Conservation (phyloP, 2,888 invertebrate genomes). For the Prostheceraeus crozeri region DNA sequence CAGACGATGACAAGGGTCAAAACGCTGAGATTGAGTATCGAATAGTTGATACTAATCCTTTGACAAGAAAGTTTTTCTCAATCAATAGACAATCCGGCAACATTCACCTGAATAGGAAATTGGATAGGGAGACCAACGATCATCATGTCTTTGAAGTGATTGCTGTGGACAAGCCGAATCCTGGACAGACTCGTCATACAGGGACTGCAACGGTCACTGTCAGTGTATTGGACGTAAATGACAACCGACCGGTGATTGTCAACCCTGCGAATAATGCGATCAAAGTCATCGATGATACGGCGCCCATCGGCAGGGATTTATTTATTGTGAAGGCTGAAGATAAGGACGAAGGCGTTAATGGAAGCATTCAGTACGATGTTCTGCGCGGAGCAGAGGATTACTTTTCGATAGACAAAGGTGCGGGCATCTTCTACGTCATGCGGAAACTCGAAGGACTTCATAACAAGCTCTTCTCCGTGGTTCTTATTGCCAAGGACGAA, state of each 20-base stretch:
- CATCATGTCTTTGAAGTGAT: constrained; percentile 20
- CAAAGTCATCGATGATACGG: constrained; percentile 18
- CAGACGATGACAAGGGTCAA: constrained; percentile 24
- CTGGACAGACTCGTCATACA: constrained; percentile 13
- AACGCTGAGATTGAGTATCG: constrained; percentile 24
- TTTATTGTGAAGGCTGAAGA: constrained; percentile 27
- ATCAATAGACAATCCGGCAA: constrained; percentile 12
- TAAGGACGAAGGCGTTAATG: constrained; percentile 33
- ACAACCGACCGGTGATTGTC: constrained; percentile 29
- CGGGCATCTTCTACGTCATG: constrained; percentile 19
- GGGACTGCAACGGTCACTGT: constrained; percentile 33
- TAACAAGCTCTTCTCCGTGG: too few relatives aligned
- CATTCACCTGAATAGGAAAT: constrained; percentile 13
- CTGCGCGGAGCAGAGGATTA: background rate
- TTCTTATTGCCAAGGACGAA: background rate
- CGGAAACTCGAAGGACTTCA: too few relatives aligned
- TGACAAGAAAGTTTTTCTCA: constrained; percentile 20
- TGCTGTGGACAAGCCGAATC: constrained; percentile 13
- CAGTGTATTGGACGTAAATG: constrained; percentile 30
- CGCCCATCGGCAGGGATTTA: constrained; percentile 8
- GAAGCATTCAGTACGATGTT: constrained; percentile 31
- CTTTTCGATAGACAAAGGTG: constrained; percentile 4
- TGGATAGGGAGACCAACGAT: constrained; percentile 25
- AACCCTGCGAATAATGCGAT: constrained; percentile 7
- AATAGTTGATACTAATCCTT: too few relatives aligned